These are phyloP conservation scores for Ganaspis brasiliensis DNA, from an alignment of 2,888 invertebrate genomes.

Conservation along the genomic window DNA sequence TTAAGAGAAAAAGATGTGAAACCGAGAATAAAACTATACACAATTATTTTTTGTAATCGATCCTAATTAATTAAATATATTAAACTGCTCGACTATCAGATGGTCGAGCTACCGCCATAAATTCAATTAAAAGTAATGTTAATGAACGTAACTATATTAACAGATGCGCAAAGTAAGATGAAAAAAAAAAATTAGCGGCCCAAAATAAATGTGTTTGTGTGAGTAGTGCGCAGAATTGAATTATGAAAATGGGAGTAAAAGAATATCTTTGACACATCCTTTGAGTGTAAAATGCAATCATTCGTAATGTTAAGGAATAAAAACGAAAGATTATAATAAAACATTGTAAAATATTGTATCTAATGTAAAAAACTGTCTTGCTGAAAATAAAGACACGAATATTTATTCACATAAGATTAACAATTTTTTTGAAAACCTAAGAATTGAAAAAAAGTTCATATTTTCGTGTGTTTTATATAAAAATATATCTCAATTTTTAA, in stretches of 20 bases:
- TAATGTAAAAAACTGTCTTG: slow-evolving; percentile 68
- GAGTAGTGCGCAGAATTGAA: slow-evolving; percentile 41
- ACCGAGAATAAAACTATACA: slow-evolving; percentile 57
- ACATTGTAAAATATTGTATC: slow-evolving; percentile 77
- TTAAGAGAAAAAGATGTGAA: slow-evolving; percentile 30
- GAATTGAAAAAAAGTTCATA: too few relatives aligned
- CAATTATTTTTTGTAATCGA: slow-evolving; percentile 70
- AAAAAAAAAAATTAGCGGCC: slow-evolving; percentile 39
- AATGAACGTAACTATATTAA: slow-evolving; percentile 45
- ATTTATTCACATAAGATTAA: slow-evolving; percentile 74
- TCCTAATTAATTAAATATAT: slow-evolving; percentile 55
- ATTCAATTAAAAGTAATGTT: slow-evolving; percentile 42
- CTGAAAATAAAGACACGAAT: slow-evolving; percentile 76
- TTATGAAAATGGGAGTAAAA: slow-evolving; percentile 50
- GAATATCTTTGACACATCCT: slow-evolving; percentile 60
- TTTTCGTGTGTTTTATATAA: too few relatives aligned
- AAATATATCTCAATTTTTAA: too few relatives aligned
- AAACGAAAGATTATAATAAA: slow-evolving; percentile 25
- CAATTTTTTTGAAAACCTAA: background rate
- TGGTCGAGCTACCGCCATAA: slow-evolving; percentile 47
- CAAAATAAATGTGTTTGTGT: slow-evolving; percentile 22
- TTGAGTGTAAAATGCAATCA: slow-evolving; percentile 75
- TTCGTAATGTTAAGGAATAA: slow-evolving; percentile 66
- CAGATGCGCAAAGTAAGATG: slow-evolving; percentile 53
- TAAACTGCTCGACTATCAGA: slow-evolving; percentile 44